These are phyloP conservation scores for Drosophila yooni DNA, from an alignment of 2,888 invertebrate species.

Conservation along the genomic window DNA sequence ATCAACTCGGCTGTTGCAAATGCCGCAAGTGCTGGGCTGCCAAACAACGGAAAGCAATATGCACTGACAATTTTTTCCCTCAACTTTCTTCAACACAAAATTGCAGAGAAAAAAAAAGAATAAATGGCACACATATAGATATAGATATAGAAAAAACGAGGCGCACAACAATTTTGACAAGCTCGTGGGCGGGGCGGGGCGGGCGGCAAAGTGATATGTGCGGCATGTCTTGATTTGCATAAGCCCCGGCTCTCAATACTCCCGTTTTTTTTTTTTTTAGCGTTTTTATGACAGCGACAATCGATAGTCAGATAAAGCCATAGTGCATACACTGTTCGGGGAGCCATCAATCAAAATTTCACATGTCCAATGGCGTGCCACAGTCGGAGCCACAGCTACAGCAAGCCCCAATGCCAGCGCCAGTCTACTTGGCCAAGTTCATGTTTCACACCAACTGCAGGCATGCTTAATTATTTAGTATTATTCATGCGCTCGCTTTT, in stretches of 20 bases:
- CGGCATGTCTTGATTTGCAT: conserved; percentile 78
- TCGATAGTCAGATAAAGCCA: conserved; percentile 68
- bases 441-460: conserved; percentile 34
- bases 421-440: not conserved
- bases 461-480: conserved; percentile 51
- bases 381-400: conserved; percentile 10
- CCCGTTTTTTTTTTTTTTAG: conserved; percentile 18
- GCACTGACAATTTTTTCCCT: conserved; percentile 49
- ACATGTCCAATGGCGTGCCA: conserved; percentile 53
- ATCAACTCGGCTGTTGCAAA: conserved; percentile 72
- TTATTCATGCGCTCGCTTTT: conserved; percentile 56
- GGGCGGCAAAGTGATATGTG: conserved; percentile 61
- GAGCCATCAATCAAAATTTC: conserved; percentile 77
- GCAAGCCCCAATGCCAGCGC: conserved; percentile 1
- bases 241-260: conserved; percentile 55
- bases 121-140: not conserved
- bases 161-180: conserved; percentile 65
- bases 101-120: conserved; percentile 9
- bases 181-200: conserved; percentile 11
- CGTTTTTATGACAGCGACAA: conserved; percentile 76
- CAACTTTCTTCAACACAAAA: conserved; percentile 40
- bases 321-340: conserved; percentile 54
- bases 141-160: conserved; percentile 10
- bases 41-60: conserved; percentile 67
- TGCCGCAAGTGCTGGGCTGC: conserved; percentile 44